Base-by-base conservation (phyloP, 2,888 invertebrate species). In the Sycophila texana region DNA sequence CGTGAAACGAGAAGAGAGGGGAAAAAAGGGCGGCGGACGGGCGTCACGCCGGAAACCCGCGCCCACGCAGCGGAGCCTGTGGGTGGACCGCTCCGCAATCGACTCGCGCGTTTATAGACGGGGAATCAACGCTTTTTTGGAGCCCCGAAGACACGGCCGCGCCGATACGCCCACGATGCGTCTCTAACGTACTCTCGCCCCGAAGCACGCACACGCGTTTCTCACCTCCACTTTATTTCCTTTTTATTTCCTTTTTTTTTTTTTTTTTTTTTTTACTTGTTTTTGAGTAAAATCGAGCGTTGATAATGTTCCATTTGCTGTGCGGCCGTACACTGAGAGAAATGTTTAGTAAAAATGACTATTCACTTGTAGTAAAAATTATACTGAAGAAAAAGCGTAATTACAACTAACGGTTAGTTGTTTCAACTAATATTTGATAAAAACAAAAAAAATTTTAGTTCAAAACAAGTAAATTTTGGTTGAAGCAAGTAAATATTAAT, bases 11-110 rank as follows among this genome's bases (percentile, higher is more conserved):
- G 53, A 49, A n/a, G 16, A 57, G 12, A 70, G 30, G 47, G 13
- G 12, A 22, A 30, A 22, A 18, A 66, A 18, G 63, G 13, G 39
- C 22, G 18, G 22, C 18, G 1, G 60, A 12, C 13, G n/a, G 12
- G 26, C 65, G 13, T 74, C 66, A 47, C 79, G 83, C 83, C 80
- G 79, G 83, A 83, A 82, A 84, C 77, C 76, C 76, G 67, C 75
- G 72, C 80, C 82, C 77, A 80, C 75, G 80, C 77, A 61, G 16
- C 66, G 51, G 53, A 68, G 72, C 49, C 58, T 49, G 75, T 79
- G 79, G 75, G 79, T 61, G 67, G 72, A 79, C 51, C 63, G 22
- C 53, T 72, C 58, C 30, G 22, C 58, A 16, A 47, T 67, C 67
- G 61, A 30, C 61, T 73, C 66, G 47, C 76, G 70, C 79, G n/a